Evolutionary conservation across 2,113 vertebrate genomes (phyloP).

Genomic region (Lophotis ruficrista): DNA sequence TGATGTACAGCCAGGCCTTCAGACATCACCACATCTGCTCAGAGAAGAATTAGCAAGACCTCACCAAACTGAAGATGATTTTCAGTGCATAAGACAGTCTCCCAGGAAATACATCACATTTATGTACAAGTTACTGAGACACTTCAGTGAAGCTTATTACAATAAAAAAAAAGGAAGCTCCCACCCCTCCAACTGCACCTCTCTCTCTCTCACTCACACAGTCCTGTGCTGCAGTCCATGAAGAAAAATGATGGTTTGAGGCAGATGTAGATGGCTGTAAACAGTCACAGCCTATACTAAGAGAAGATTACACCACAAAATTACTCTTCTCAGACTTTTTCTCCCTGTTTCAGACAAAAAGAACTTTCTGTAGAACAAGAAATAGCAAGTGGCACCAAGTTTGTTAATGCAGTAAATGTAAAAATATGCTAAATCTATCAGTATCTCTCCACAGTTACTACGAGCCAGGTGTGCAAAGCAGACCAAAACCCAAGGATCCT

Average conservation of each 20-base stretch:
- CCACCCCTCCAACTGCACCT: not conserved
- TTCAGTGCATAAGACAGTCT: slow-evolving; percentile 4
- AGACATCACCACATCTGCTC: slow-evolving; percentile 54
- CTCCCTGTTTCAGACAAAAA: not conserved
- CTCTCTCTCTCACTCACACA: not conserved
- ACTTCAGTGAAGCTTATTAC: slow-evolving; percentile 28
- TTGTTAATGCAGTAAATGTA: not conserved
- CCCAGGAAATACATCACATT: slow-evolving; percentile 43
- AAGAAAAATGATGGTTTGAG: not conserved
- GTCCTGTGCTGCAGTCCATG: not conserved
- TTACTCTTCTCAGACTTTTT: not conserved
- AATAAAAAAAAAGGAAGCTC: not conserved
- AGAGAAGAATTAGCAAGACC: slow-evolving; percentile 10
- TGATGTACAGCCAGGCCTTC: slow-evolving; percentile 49
- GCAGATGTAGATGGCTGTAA: not conserved
- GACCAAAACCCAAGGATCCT: not conserved
- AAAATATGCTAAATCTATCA: not conserved
- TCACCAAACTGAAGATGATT: slow-evolving; percentile 23
- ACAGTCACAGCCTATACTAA: not conserved
- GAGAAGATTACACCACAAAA: not conserved
- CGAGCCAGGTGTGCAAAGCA: not conserved
- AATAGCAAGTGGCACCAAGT: not conserved
- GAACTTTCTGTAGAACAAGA: not conserved
- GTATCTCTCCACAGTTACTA: not conserved
- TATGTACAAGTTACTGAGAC: slow-evolving; percentile 35